Conservation (phyloP, 2,113 vertebrate genomes). For the Amphiprion percula region DNA sequence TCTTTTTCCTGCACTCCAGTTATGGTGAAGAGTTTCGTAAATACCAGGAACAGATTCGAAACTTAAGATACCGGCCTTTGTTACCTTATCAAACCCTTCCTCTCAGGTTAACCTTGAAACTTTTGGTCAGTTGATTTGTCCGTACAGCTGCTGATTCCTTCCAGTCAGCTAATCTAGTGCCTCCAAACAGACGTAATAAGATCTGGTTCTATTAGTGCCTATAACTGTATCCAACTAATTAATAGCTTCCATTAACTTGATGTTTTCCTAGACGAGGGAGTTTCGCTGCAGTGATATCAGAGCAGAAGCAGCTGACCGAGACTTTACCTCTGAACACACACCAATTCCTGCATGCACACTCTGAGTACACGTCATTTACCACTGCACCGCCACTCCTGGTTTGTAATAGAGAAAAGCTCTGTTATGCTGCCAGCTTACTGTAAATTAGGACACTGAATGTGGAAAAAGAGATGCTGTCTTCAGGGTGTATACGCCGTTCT, state of each 20-base stretch:
- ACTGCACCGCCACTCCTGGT: not conserved
- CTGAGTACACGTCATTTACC: not conserved
- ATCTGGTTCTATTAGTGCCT: slow-evolving; percentile 36
- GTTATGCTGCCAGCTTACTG: not conserved
- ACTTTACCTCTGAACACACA: slow-evolving; percentile 28
- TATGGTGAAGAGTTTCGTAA: slow-evolving; percentile 10
- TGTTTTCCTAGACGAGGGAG: slow-evolving; percentile 61
- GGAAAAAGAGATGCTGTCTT: slow-evolving; percentile 3
- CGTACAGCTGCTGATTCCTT: not conserved
- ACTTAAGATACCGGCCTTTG: slow-evolving; percentile 1
- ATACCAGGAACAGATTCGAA: slow-evolving; percentile 39
- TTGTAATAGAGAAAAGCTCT: slow-evolving; percentile 11
- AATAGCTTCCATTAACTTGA: slow-evolving; percentile 74
- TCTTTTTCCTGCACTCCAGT: not conserved
- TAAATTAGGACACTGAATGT: slow-evolving; percentile 18
- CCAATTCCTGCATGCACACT: not conserved
- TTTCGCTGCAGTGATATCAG: slow-evolving; percentile 46
- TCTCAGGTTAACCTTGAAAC: slow-evolving; percentile 25
- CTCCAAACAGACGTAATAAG: not conserved
- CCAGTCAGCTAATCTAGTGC: not conserved
- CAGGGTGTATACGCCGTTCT: not conserved
- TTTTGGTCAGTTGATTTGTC: not conserved
- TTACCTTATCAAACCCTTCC: slow-evolving; percentile 25
- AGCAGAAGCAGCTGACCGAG: slow-evolving; percentile 58
- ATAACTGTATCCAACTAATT: slow-evolving; percentile 65